These are phyloP conservation scores for Trachurus trachurus DNA, from an alignment of 2,797 vertebrate genomes.

Conservation along the genomic window DNA sequence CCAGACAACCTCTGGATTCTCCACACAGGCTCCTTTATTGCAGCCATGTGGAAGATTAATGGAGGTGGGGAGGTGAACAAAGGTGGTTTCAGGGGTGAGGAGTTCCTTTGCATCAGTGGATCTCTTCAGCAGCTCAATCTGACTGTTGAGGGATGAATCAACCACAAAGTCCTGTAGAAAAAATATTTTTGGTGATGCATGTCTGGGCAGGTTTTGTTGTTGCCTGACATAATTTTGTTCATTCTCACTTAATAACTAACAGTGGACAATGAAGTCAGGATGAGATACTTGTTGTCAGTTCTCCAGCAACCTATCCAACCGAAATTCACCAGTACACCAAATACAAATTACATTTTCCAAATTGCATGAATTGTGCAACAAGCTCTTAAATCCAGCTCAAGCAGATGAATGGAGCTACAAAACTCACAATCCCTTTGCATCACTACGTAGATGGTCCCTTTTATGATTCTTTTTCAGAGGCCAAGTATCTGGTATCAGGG, in stretches of 20 bases:
- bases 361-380: neutral
- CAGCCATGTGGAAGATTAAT: conserved; percentile 72
- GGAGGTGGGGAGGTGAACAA: conserved; percentile 70
- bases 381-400: neutral
- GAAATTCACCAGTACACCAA: neutral
- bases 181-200: neutral
- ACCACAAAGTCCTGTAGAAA: conserved; percentile 43
- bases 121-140: conserved; percentile 41
- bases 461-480: neutral
- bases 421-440: neutral
- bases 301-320: neutral
- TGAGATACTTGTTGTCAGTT: neutral
- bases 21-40: conserved; percentile 72
- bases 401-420: neutral
- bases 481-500: too few species aligned
- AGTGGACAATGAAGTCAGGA: neutral
- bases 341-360: neutral
- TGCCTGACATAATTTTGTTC: neutral
- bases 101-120: conserved; percentile 51
- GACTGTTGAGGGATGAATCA: conserved; percentile 40
- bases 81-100: conserved; percentile 61
- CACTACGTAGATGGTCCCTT: too few species aligned
- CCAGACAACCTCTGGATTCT: conserved; percentile 64
- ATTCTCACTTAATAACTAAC: neutral
- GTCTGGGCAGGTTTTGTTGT: conserved; percentile 11